Base-by-base conservation (phyloP, 1,140 invertebrate species). In the Conopomorpha cramerella region DNA sequence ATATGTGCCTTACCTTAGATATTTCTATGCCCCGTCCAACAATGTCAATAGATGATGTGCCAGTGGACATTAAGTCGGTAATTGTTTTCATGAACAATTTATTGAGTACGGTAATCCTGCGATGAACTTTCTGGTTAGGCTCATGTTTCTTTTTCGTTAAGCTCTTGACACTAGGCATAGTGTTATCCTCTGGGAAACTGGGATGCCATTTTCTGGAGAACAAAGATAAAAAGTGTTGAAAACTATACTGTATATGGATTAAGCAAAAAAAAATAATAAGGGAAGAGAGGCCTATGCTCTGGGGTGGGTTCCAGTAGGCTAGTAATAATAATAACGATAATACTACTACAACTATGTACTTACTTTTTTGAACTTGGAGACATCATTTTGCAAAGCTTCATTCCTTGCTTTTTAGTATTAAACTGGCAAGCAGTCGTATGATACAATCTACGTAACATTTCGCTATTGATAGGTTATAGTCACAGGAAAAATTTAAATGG, bases 51-150 rank as follows among this genome's bases (percentile, higher is more conserved):
- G 82, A 70, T 12, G 84, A 66, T 45, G 85, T 82, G 1, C 86
- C 86, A 2, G 86, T 86, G 2, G 86, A 80, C 79, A 92, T 79
- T 7, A 89, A 56, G 49, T 90, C 88, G 1, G 87, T 89, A 11
- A 91, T 84, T 30, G 89, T 72, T 50, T 83, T 82, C 87, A 91
- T 91, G 47, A 91, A 91, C n/a, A 91, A 40, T 65, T 88, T 88
- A 59, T 91, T 90, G 6, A 91, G 56, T 25, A 90, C 81, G 0
- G 68, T 64, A 4, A 83, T 66, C 55, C 89, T 61, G 29, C 79
- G 64, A 1, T 56, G 48, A 6, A 67, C 71, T 28, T 62, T 55
- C 34, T 82, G 79, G 14, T 66, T 66, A 2, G 71, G 68, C 28
- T 71, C 63, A 37, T 57, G 39, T 30, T 60, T 55, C 3, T 52